Evolutionary conservation across 2,797 vertebrate genomes (phyloP).

Genomic region (Benthosema pterotum): DNA sequence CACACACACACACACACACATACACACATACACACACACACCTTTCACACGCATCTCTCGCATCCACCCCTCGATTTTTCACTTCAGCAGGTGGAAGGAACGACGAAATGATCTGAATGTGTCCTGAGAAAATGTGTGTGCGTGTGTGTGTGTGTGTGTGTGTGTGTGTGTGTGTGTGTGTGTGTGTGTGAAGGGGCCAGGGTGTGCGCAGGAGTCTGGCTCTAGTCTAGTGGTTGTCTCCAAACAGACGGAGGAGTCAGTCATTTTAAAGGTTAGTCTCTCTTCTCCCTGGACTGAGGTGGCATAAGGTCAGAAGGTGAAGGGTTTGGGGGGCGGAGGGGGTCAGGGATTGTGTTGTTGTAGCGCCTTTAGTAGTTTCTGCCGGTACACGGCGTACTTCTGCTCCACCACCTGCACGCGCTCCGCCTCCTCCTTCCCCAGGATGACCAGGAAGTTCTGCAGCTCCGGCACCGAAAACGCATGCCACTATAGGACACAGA

Average conservation of each 20-base stretch:
- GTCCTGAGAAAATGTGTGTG: slow-evolving; percentile 72
- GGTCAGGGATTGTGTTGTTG: slow-evolving; percentile 85
- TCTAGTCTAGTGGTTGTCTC: slow-evolving; percentile 34
- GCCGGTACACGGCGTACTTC: slow-evolving; percentile 85
- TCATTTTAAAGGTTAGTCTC: slow-evolving; percentile 32
- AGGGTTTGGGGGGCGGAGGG: slow-evolving; percentile 38
- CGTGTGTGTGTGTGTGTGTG: slow-evolving; percentile 29
- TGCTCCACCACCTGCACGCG: slow-evolving; percentile 87
- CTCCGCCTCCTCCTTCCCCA: slow-evolving; percentile 92
- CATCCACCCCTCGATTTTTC: slow-evolving; percentile 32
- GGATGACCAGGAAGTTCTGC: slow-evolving; percentile 94
- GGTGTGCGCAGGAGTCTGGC: slow-evolving; percentile 13
- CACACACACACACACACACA: slow-evolving; percentile 27
- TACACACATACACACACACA: slow-evolving; percentile 42
- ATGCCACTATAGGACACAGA: slow-evolving; percentile 85
- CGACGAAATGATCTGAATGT: slow-evolving; percentile 18
- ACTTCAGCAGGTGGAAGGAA: slow-evolving; percentile 23
- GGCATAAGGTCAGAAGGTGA: slow-evolving; percentile 31
- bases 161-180: slow-evolving; percentile 30
- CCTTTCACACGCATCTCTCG: slow-evolving; percentile 30
- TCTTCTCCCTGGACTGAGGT: slow-evolving; percentile 53
- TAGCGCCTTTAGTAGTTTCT: slow-evolving; percentile 87
- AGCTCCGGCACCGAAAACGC: slow-evolving; percentile 96
- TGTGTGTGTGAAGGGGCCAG: background rate
- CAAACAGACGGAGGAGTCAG: slow-evolving; percentile 25